phyloP scores from a whole-genome alignment of 2,888 invertebrate species.

The Amphipyra berbera region DNA sequence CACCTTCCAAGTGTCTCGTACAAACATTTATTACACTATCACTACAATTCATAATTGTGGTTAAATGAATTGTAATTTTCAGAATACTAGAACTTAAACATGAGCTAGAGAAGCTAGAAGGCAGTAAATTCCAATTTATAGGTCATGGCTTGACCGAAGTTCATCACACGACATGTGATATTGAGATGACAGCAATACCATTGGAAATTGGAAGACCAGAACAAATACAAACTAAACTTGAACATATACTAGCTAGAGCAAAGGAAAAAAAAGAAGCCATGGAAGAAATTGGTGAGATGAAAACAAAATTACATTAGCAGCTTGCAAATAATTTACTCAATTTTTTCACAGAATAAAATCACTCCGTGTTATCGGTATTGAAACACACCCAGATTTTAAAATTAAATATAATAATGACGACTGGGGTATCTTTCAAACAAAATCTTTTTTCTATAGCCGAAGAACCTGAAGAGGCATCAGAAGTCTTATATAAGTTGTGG shows the following conservation, averaged over 20 bases:
- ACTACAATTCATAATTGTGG: no score
- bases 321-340: neutral
- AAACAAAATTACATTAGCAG: neutral
- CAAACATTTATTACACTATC: no score
- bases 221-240: conserved; percentile 59
- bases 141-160: conserved; percentile 66
- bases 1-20: no score
- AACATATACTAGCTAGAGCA: conserved; percentile 59
- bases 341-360: neutral
- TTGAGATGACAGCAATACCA: conserved; percentile 66
- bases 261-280: conserved; percentile 56
- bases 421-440: no score
- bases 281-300: conserved; percentile 36
- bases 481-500: conserved; percentile 62
- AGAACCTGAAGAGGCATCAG: conserved; percentile 15
- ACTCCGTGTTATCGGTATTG: neutral
- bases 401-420: no score
- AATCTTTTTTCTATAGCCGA: neutral
- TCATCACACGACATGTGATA: conserved; percentile 69
- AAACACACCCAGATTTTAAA: no score
- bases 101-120: conserved; percentile 71
- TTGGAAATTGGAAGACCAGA: conserved; percentile 59
- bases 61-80: conserved; percentile 21
- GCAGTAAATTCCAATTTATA: conserved; percentile 68
- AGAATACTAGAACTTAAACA: conserved; percentile 79